Conservation (phyloP, 2,113 vertebrate genomes). For the Grus americana region DNA sequence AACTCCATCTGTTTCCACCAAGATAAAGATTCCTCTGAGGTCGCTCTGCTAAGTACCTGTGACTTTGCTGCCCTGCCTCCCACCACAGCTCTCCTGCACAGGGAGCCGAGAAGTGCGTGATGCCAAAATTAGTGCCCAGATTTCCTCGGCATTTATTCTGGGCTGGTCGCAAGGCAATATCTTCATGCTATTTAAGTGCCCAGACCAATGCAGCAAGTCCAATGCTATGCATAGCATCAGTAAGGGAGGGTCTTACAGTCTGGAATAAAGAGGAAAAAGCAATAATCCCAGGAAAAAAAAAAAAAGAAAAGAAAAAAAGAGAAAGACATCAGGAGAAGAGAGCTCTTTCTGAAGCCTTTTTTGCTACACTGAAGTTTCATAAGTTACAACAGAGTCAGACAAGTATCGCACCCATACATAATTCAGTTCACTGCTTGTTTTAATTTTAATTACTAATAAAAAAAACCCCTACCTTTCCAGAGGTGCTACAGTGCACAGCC, state of each 20-base stretch:
- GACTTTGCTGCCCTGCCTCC: not conserved
- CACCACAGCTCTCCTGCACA: not conserved
- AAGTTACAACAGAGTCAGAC: not conserved
- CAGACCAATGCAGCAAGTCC: not conserved
- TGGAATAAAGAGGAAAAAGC: not conserved
- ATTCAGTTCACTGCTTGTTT: not conserved
- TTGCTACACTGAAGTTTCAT: not conserved
- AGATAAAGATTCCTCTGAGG: not conserved
- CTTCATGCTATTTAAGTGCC: not conserved
- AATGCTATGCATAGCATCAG: rapidly evolving
- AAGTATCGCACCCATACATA: rapidly evolving
- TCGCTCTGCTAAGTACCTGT: not conserved
- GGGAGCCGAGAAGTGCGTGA: rapidly evolving
- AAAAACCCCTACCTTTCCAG: not conserved
- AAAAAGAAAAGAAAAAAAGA: too few relatives aligned
- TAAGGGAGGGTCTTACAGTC: not conserved
- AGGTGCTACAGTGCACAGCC: not conserved
- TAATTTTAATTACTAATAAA: not conserved
- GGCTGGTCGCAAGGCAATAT: not conserved
- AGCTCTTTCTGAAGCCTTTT: not conserved
- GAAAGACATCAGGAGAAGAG: not conserved
- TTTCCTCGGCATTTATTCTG: not conserved
- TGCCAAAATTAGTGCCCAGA: not conserved
- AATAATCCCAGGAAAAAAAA: not conserved
- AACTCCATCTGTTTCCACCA: slow-evolving; percentile 23